Percentiles rank a stretch among this genome's conserved stretches.
phyloP scores from a whole-genome alignment of 2,113 vertebrate species.

The Poeciliopsis retropinna region DNA sequence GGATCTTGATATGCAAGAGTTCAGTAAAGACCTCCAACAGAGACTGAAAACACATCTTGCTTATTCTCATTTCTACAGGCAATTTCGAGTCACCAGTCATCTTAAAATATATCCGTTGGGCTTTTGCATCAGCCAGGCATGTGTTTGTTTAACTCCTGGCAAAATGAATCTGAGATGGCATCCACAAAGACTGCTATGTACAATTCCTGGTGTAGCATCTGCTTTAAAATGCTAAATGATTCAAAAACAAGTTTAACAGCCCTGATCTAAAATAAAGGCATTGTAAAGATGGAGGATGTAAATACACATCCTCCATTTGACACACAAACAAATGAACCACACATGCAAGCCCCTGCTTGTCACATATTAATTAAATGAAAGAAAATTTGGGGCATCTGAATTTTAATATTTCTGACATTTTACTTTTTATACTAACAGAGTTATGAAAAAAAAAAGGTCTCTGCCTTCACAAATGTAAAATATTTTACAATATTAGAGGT shows the following conservation, averaged over 20 bases:
- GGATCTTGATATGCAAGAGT: neutral
- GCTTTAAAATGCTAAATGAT: neutral
- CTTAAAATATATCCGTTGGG: neutral
- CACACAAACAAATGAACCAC: neutral
- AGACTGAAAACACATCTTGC: neutral
- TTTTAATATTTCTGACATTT: neutral
- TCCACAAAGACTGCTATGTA: neutral
- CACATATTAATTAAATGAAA: neutral
- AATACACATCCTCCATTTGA: neutral
- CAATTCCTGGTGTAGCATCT: neutral
- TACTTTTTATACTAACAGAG: neutral
- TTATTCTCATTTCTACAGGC: neutral
- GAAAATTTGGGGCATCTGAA: neutral
- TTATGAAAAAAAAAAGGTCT: no score
- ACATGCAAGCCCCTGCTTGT: neutral
- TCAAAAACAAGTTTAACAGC: neutral
- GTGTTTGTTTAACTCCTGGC: neutral
- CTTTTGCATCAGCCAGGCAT: neutral
- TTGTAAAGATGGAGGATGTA: neutral
- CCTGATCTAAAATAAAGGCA: neutral
- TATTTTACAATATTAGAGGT: neutral
- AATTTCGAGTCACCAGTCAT: neutral
- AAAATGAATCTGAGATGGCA: neutral
- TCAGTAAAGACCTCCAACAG: neutral
- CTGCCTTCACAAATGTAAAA: no score